Evolutionary conservation across 1,140 invertebrate genomes (phyloP), one percentile per base, ranked within the genome.

Genomic region (Calliopsis andreniformis): DNA sequence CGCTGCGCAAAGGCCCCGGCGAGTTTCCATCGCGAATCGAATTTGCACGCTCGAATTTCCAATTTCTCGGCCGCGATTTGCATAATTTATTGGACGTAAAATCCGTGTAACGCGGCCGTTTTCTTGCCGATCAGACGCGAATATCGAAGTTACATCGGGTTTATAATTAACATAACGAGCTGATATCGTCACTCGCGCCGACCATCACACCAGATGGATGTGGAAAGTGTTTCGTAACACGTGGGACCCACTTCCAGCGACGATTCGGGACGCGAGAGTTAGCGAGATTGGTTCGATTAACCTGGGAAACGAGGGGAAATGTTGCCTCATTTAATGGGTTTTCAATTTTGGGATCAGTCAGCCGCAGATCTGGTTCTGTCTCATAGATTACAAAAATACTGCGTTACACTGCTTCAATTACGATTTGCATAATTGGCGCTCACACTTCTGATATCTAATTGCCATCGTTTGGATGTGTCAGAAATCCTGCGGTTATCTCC

Each of bases 1-100:
- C 20, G 55, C 55, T 18, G 55, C 42, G 68, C 55, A 32, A 49
- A 66, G 45, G 47, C 25, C 18, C 35, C 39, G 51, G 63, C 63
- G 71, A 67, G 55, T 67, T 75, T 75, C 71, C 71, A 43, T 67
- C 62, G 51, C 71, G 51, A 75, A 75, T 75, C 71, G 39, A 75
- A 75, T 75, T 75, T 75, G 63, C 63, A 75, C 71, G 71, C 20
- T 75, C 63, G 63, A 75, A 67, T 75, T 75, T 75, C 51, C 71
- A 67, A 75, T 75, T 67, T 75, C 71, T 56, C 62, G 51, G 30
- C 30, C 39, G 28, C 63, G 63, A 75, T 75, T 67, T 75, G 42
- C 71, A 75, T 75, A 75, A 75, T 75, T 75, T 75, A 58, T 75
- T 64, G 71, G 51, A 55, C 39, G 62, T 75, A 56, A 75, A 75